A percentile compares a stretch with the other conserved stretches of the same genome.
Conservation (phyloP, 1,140 invertebrate species). For the Agraylea sexmaculata region DNA sequence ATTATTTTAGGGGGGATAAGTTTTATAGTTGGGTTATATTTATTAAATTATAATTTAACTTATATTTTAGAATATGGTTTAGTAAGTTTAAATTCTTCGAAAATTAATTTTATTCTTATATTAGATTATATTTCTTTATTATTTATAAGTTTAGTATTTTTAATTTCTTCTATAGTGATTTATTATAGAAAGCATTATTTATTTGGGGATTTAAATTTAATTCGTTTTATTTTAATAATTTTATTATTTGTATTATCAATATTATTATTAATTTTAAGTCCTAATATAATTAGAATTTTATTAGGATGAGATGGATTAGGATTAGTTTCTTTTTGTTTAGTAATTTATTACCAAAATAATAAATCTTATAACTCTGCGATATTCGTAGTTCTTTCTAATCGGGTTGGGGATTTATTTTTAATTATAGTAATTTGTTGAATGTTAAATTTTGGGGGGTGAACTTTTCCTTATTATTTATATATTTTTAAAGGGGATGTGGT, state of each 20-base stretch:
- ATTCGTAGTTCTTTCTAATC: slow-evolving; percentile 50
- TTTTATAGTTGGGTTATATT: slow-evolving; percentile 29
- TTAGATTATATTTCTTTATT: slow-evolving; percentile 47
- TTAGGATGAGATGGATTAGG: slow-evolving; percentile 58
- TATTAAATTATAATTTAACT: slow-evolving; percentile 34
- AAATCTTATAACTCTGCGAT: slow-evolving; percentile 49
- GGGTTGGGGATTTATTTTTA: slow-evolving; percentile 46
- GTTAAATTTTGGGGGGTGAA: slow-evolving; percentile 40
- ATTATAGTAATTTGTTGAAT: slow-evolving; percentile 44
- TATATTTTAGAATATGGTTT: slow-evolving; percentile 41
- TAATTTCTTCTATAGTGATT: slow-evolving; percentile 51
- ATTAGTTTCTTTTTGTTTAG: slow-evolving; percentile 51
- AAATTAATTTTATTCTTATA: slow-evolving; percentile 39
- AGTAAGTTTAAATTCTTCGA: slow-evolving; percentile 34
- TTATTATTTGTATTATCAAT: slow-evolving; percentile 55
- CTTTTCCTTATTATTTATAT: slow-evolving; percentile 39
- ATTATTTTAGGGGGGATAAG: slow-evolving; percentile 25
- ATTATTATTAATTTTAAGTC: slow-evolving; percentile 53
- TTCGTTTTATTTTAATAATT: slow-evolving; percentile 48
- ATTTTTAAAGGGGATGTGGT: slow-evolving; percentile 32
- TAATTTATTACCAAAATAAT: slow-evolving; percentile 51
- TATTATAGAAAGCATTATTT: slow-evolving; percentile 50
- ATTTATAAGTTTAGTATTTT: slow-evolving; percentile 44
- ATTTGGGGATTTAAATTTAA: slow-evolving; percentile 34
- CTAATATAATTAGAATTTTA: slow-evolving; percentile 55